These are phyloP conservation scores for Oscheius onirici DNA, from an alignment of 2,888 invertebrate genomes.

Conservation along the genomic window DNA sequence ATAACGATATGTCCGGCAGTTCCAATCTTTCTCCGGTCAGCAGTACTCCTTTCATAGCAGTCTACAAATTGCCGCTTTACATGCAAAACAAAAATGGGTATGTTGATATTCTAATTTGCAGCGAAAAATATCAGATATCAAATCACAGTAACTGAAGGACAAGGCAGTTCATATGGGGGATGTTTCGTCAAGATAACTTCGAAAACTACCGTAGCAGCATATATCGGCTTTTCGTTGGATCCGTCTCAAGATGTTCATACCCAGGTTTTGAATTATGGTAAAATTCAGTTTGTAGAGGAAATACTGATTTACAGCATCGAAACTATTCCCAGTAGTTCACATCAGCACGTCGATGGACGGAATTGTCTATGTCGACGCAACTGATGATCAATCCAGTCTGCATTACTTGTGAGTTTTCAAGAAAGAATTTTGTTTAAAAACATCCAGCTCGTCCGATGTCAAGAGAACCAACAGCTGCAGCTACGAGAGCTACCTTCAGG, in stretches of 20 bases:
- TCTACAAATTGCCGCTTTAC: background rate
- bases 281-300: background rate
- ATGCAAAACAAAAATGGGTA: background rate
- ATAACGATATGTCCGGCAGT: background rate
- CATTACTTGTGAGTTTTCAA: constrained; percentile 6
- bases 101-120: background rate
- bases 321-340: background rate
- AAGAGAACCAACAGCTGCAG: constrained; percentile 27
- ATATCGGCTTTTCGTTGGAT: background rate
- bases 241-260: constrained; percentile 1
- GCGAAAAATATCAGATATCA: background rate
- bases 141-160: background rate
- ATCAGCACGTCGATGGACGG: constrained; percentile 16
- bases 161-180: background rate
- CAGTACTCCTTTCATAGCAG: constrained; percentile 7
- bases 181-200: background rate
- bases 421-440: background rate
- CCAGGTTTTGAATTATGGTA: background rate
- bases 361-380: background rate
- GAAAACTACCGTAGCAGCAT: constrained; percentile 10
- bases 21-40: background rate
- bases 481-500: constrained; percentile 38
- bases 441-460: background rate
- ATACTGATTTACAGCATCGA: background rate
- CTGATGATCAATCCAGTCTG: background rate